A percentile compares a stretch with the other conserved stretches of the same genome.
Evolutionary conservation across 2,888 invertebrate genomes (phyloP).

Genomic region (Saturnia japonica): DNA sequence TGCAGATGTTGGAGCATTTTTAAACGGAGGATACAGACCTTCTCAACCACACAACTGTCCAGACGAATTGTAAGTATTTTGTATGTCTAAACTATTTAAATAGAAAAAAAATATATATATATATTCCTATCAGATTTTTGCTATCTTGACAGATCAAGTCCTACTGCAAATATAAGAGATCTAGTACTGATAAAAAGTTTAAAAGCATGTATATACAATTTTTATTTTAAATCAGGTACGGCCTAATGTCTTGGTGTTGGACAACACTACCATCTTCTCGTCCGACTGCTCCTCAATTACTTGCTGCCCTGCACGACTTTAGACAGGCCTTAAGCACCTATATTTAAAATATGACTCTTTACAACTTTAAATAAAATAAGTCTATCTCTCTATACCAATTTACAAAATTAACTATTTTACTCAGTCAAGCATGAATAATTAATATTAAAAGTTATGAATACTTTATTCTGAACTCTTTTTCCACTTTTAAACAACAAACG

Average conservation of each 20-base stretch:
- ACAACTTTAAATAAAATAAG: constrained; percentile 18
- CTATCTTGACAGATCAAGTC: background rate
- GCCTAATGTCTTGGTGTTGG: constrained; percentile 90
- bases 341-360: constrained; percentile 63
- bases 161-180: background rate
- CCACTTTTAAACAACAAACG: constrained; percentile 26
- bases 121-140: background rate
- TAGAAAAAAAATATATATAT: too few relatives aligned
- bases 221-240: constrained; percentile 75
- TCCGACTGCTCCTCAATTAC: constrained; percentile 86
- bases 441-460: background rate
- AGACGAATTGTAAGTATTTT: constrained; percentile 92
- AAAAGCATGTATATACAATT: background rate
- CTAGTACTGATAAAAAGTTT: background rate
- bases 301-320: constrained; percentile 88
- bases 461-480: constrained; percentile 24
- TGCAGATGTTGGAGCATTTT: constrained; percentile 93
- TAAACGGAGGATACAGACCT: constrained; percentile 94
- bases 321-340: constrained; percentile 87
- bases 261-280: constrained; percentile 83
- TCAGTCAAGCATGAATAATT: too few relatives aligned
- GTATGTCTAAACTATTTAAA: background rate
- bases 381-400: constrained; percentile 1
- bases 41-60: constrained; percentile 97
- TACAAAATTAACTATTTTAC: background rate